phyloP scores from a whole-genome alignment of 1,140 invertebrate genomes.

The Trialeurodes vaporariorum region DNA sequence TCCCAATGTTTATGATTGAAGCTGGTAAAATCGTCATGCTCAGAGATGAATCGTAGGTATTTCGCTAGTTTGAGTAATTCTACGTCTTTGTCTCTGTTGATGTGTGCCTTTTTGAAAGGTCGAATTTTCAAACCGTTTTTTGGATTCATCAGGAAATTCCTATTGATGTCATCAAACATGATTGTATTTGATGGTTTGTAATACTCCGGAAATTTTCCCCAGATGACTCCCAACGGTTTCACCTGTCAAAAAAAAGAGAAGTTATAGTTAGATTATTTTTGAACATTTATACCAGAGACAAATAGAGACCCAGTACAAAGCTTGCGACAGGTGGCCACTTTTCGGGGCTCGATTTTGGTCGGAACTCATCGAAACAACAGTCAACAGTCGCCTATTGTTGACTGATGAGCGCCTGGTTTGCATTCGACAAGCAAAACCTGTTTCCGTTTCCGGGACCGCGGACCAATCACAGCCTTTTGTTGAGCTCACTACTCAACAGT shows the following conservation, averaged over 20 bases:
- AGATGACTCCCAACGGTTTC: slow-evolving; percentile 92
- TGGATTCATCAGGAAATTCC: slow-evolving; percentile 98
- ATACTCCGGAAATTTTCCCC: slow-evolving; percentile 87
- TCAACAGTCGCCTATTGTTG: no score
- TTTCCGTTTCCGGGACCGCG: no score
- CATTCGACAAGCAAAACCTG: no score
- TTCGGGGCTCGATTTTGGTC: no score
- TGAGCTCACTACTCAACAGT: no score
- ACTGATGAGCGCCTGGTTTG: no score
- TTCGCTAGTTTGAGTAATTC: slow-evolving; percentile 72
- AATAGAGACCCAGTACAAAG: no score
- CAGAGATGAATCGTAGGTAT: slow-evolving; percentile 76
- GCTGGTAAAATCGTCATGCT: slow-evolving; percentile 66
- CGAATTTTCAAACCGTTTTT: slow-evolving; percentile 82
- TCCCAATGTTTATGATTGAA: slow-evolving; percentile 90
- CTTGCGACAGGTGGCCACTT: no score
- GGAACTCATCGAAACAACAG: no score
- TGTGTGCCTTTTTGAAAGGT: slow-evolving; percentile 80
- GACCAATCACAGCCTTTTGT: no score
- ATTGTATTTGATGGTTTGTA: slow-evolving; percentile 87
- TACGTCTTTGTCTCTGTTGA: slow-evolving; percentile 70
- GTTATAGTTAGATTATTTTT: not conserved
- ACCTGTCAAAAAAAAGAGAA: slow-evolving; percentile 46
- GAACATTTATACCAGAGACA: no score
- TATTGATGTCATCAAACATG: slow-evolving; percentile 95